Percentiles rank a stretch among this genome's conserved stretches.
Conservation (phyloP, 2,888 invertebrate genomes). For the Ectemnius cavifrons region DNA sequence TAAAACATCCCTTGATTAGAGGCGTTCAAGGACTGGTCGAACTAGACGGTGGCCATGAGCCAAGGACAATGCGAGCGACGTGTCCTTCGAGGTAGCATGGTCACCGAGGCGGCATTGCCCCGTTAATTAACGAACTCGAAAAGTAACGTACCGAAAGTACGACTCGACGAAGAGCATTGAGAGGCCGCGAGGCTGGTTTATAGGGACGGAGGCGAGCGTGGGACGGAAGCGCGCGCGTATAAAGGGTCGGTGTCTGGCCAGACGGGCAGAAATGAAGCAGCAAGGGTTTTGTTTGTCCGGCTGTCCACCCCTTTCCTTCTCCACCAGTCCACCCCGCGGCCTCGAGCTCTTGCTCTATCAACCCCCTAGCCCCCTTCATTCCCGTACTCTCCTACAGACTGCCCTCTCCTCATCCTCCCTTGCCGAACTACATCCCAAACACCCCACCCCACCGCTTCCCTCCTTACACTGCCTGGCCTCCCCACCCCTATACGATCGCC, state of each 20-base stretch:
- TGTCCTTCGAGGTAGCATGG: slow-evolving; percentile 51
- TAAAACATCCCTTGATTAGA: too few relatives aligned
- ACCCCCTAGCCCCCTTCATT: slow-evolving; percentile 57
- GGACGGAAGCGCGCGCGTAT: slow-evolving; percentile 66
- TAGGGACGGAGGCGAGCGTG: slow-evolving; percentile 41
- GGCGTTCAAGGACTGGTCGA: too few relatives aligned
- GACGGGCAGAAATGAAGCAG: slow-evolving; percentile 77
- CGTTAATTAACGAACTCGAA: slow-evolving; percentile 76
- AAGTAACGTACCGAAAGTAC: slow-evolving; percentile 66
- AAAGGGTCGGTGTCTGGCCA: slow-evolving; percentile 76
- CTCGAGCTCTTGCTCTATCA: slow-evolving; percentile 57
- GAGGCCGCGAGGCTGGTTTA: slow-evolving; percentile 30
- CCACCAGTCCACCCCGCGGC: slow-evolving; percentile 62
- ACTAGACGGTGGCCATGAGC: not conserved
- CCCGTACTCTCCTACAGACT: slow-evolving; percentile 51
- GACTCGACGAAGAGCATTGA: slow-evolving; percentile 50
- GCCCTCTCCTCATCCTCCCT: slow-evolving; percentile 38
- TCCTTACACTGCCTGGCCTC: slow-evolving; percentile 42
- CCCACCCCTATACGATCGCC: slow-evolving; percentile 41
- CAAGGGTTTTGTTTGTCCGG: slow-evolving; percentile 78
- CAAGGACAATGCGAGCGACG: slow-evolving; percentile 49
- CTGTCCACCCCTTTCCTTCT: slow-evolving; percentile 74
- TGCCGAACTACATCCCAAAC: slow-evolving; percentile 9
- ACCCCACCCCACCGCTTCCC: slow-evolving; percentile 27
- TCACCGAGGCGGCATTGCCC: slow-evolving; percentile 52